Conservation (phyloP, 1,140 invertebrate genomes). For the Gryon sp. region DNA sequence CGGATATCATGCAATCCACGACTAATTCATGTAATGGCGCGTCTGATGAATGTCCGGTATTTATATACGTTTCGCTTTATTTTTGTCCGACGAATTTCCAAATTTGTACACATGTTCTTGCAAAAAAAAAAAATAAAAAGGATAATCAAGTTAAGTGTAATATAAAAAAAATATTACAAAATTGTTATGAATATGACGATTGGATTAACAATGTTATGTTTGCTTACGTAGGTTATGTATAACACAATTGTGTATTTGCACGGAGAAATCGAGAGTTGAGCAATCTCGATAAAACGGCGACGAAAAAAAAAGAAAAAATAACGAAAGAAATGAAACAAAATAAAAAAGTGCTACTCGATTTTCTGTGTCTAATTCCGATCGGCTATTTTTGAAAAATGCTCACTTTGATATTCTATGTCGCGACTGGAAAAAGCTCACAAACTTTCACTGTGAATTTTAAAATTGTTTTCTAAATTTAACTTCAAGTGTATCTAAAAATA, state of each 20-base stretch:
- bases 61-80: slow-evolving; percentile 25
- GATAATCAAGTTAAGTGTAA: too few species aligned
- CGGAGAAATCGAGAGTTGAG: slow-evolving; percentile 20
- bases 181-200: too few species aligned
- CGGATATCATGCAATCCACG: background rate
- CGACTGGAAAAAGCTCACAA: too few species aligned
- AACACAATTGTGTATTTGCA: background rate
- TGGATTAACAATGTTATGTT: too few species aligned
- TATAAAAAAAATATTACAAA: too few species aligned
- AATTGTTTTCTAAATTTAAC: too few species aligned
- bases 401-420: background rate
- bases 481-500: too few species aligned
- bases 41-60: background rate
- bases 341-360: too few species aligned
- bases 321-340: too few species aligned
- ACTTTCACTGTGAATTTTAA: background rate
- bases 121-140: slow-evolving; percentile 1
- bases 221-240: too few species aligned
- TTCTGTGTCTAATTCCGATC: slow-evolving; percentile 11
- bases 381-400: slow-evolving; percentile 22
- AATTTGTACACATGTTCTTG: slow-evolving; percentile 14
- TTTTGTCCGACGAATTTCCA: slow-evolving; percentile 23
- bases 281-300: slow-evolving; percentile 3
- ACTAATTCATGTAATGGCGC: slow-evolving; percentile 8
- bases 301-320: slow-evolving; percentile 3